A percentile compares a stretch with the other conserved stretches of the same genome.
phyloP scores from a whole-genome alignment of 2,797 vertebrate genomes.

The Acanthopagrus latus region DNA sequence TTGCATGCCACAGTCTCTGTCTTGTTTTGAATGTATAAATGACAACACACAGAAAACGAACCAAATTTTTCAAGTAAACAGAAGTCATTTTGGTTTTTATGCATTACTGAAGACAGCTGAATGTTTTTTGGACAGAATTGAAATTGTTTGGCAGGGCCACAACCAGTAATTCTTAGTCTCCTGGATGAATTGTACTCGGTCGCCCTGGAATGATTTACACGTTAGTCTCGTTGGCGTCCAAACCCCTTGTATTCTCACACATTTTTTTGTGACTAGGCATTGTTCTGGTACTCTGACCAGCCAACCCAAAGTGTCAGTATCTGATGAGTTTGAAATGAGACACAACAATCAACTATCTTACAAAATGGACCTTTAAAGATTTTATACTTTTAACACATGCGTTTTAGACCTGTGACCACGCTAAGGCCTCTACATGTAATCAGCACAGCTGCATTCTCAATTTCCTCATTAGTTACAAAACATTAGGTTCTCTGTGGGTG shows the following conservation, averaged over 20 bases:
- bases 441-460: neutral
- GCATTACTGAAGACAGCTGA: neutral
- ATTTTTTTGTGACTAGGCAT: too few species aligned
- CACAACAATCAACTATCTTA: too few species aligned
- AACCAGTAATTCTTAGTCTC: neutral
- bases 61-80: neutral
- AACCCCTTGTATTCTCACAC: too few species aligned
- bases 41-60: neutral
- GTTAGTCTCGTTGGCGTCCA: neutral
- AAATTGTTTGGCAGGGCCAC: neutral
- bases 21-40: neutral
- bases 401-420: neutral
- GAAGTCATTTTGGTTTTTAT: neutral
- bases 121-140: neutral
- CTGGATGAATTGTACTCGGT: neutral
- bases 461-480: neutral
- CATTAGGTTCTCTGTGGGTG: neutral
- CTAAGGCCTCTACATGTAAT: neutral
- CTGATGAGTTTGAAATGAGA: too few species aligned
- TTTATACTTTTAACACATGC: neutral
- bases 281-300: too few species aligned
- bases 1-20: neutral
- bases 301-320: too few species aligned
- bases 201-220: neutral
- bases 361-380: too few species aligned